Percentiles rank a stretch among this genome's conserved stretches.
Conservation (phyloP, 2,888 invertebrate genomes). For the Temnothorax unifasciatus region DNA sequence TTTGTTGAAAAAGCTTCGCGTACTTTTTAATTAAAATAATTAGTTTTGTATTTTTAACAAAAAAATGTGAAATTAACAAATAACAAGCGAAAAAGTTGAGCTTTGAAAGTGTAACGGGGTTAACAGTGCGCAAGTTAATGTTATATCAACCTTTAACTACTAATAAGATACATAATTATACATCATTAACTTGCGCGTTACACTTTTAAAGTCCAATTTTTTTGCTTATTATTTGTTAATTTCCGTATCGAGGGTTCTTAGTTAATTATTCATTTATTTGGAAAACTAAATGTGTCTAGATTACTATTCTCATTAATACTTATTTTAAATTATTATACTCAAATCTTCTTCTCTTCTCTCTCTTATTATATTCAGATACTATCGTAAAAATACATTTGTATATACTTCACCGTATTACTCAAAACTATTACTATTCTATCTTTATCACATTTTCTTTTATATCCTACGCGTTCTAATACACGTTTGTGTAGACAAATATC, state of each 20-base stretch:
- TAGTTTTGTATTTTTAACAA: neutral
- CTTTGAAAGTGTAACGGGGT: neutral
- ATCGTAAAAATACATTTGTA: neutral
- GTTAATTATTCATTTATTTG: neutral
- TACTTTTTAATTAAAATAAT: neutral
- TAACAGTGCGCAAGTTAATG: neutral
- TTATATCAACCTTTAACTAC: neutral
- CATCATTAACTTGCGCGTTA: neutral
- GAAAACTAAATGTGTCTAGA: neutral
- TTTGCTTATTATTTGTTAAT: neutral
- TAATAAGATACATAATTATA: neutral
- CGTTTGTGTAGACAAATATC: neutral
- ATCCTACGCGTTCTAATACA: too few species aligned
- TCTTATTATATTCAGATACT: too few species aligned
- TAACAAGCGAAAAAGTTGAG: neutral
- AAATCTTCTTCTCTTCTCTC: too few species aligned
- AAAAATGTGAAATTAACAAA: neutral
- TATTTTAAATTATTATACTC: neutral
- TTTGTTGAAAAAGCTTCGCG: neutral
- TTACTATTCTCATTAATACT: neutral
- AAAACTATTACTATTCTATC: neutral
- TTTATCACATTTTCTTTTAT: neutral
- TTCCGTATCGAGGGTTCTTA: neutral
- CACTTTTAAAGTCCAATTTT: neutral
- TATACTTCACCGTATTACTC: neutral